These are phyloP conservation scores for Brachionus rotundiformis DNA, from an alignment of 1,140 invertebrate species.

Conservation along the genomic window DNA sequence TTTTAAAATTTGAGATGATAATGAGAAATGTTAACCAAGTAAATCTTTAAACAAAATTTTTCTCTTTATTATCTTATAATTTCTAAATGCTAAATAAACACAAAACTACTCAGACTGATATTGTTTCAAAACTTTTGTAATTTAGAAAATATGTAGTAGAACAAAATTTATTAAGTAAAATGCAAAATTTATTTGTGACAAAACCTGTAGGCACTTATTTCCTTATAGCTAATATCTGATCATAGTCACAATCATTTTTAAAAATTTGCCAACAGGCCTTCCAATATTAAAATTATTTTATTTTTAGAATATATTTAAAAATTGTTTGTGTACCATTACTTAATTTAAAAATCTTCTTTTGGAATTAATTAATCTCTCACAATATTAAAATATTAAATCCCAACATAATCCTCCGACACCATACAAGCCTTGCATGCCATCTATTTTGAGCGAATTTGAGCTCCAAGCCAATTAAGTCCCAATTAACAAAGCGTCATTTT, in stretches of 20 bases:
- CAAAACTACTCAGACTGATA: not conserved
- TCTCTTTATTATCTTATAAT: too few species aligned
- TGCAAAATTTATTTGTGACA: not conserved
- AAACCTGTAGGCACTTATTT: not conserved
- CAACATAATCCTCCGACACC: not conserved
- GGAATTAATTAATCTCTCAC: not conserved
- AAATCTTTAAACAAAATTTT: not conserved
- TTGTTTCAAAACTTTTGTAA: not conserved
- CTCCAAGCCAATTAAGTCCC: not conserved
- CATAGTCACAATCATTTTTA: not conserved
- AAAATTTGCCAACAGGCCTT: not conserved
- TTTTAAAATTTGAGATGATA: too few species aligned
- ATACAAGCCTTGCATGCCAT: not conserved
- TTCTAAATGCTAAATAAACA: too few species aligned
- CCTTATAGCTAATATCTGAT: not conserved
- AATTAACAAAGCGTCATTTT: not conserved
- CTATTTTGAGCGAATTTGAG: not conserved
- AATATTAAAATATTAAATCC: slow-evolving; percentile 5
- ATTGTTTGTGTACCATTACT: too few species aligned
- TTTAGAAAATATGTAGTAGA: not conserved
- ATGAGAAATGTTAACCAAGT: too few species aligned
- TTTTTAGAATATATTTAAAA: too few species aligned
- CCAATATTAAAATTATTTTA: too few species aligned
- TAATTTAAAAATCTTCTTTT: slow-evolving; percentile 3
- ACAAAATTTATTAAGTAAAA: not conserved